These are phyloP conservation scores for Plutomurus gul DNA, from an alignment of 1,140 invertebrate species.

Conservation along the genomic window DNA sequence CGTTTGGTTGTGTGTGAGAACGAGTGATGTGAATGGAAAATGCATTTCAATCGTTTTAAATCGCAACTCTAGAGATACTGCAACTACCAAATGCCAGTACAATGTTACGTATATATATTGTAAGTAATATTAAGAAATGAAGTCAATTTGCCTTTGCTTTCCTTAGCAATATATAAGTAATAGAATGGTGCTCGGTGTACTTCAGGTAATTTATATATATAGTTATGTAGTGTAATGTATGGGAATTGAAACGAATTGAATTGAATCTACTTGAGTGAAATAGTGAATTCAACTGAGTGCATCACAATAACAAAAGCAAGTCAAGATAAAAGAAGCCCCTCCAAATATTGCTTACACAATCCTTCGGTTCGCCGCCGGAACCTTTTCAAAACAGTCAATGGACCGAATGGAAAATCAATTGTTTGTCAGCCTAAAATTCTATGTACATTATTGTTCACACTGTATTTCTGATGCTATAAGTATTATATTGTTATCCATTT, in stretches of 20 bases:
- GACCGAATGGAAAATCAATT: constrained; percentile 1
- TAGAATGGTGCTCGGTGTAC: too few species aligned
- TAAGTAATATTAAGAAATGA: background rate
- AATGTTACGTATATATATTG: background rate
- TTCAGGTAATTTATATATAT: too few species aligned
- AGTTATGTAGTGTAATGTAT: background rate
- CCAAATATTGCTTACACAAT: constrained; percentile 29
- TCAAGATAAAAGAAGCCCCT: constrained; percentile 6
- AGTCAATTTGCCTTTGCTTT: background rate
- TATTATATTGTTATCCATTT: background rate
- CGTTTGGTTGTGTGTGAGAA: background rate
- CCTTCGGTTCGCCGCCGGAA: constrained; percentile 12
- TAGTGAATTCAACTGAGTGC: constrained; percentile 9
- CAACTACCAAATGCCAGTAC: background rate
- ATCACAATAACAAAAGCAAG: constrained; percentile 9
- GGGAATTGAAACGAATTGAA: constrained; percentile 18
- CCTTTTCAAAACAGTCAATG: constrained; percentile 22
- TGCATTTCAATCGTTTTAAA: background rate
- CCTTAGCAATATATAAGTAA: too few species aligned
- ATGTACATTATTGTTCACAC: constrained; percentile 19
- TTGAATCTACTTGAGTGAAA: background rate
- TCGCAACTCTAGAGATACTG: background rate
- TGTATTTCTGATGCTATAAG: background rate
- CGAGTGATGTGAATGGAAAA: background rate
- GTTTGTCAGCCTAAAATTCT: constrained; percentile 19